Base-by-base conservation (phyloP, 2,113 vertebrate genomes). In the Phoenicopterus ruber region DNA sequence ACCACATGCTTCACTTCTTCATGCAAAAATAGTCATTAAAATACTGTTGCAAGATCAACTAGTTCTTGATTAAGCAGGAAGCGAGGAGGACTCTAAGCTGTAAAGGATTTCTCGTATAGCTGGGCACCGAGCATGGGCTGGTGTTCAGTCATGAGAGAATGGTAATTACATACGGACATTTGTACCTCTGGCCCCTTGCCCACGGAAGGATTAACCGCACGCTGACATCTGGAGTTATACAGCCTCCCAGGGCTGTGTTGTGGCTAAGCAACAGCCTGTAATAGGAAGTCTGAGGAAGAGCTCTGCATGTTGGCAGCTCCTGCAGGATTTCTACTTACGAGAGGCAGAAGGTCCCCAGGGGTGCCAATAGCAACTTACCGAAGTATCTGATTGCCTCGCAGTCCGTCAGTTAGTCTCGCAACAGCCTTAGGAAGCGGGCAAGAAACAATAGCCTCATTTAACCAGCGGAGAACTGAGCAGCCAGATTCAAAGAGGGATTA, bases 261-360 rank as follows among this genome's bases (percentile, higher is more conserved):
- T 78, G 96, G 76, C 95, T 83, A 15, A 86, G 93, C 92, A 94
- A 65, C 96, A 91, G 88, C 69, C 90, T 71, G 57, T 63, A 82
- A 63, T 2, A 79, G 86, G 82, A 84, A 90, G 90, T 7, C 79
- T 82, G 92, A 91, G 82, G 92, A 91, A 79, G 65, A 92, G 73
- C 69, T 89, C 96, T 89, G 90, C 2, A 0, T 24, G 31, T 72
- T 91, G 88, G 88, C 96, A 92, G 95, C 81, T 92, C 86, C 73
- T 86, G 69, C 76, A 94, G 91, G 92, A 36, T 76, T 82, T 82
- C 73, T 82, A 1, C 87, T 94, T 83, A 42, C 0, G 7, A 92
- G 88, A 93, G 86, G 80, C 88, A 65, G 92, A 44, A 82, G 31
- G 69, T 95, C 94, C 91, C 90, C 86, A 29, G 80, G 80, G 88